A percentile compares a stretch with the other conserved stretches of the same genome.
Evolutionary conservation across 2,888 invertebrate species (phyloP).

Genomic region (Timema cristinae): DNA sequence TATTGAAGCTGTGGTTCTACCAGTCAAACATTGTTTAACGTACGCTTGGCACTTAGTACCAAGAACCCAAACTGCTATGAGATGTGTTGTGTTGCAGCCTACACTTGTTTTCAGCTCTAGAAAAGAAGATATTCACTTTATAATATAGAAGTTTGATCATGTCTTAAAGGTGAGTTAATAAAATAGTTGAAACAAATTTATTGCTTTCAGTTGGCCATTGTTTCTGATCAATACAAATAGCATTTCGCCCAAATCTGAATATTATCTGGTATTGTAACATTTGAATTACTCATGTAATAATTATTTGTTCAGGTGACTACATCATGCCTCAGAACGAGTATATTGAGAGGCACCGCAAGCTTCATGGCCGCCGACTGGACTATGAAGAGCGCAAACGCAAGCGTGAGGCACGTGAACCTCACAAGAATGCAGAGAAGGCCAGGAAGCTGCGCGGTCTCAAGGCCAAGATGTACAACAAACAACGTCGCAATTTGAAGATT

Average conservation of each 20-base stretch:
- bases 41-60: too few species aligned
- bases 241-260: constrained; percentile 10
- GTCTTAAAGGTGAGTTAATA: too few species aligned
- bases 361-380: constrained; percentile 93
- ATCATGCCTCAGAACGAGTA: constrained; percentile 99
- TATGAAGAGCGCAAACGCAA: constrained; percentile 97
- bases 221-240: background rate
- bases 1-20: too few species aligned
- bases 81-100: too few species aligned
- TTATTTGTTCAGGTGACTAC: background rate
- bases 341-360: constrained; percentile 95
- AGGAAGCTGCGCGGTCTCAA: constrained; percentile 90
- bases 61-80: too few species aligned
- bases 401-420: constrained; percentile 90
- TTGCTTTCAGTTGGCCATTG: too few species aligned
- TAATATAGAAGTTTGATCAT: too few species aligned
- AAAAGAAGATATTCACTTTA: too few species aligned
- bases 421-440: constrained; percentile 86
- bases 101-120: too few species aligned
- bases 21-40: too few species aligned
- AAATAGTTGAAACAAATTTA: too few species aligned
- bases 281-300: background rate
- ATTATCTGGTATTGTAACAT: background rate
- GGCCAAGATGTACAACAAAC: constrained; percentile 95
- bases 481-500: constrained; percentile 95